Conservation (phyloP, 53 echinoderm and acorn worm species). For the Paelopatides confundens region DNA sequence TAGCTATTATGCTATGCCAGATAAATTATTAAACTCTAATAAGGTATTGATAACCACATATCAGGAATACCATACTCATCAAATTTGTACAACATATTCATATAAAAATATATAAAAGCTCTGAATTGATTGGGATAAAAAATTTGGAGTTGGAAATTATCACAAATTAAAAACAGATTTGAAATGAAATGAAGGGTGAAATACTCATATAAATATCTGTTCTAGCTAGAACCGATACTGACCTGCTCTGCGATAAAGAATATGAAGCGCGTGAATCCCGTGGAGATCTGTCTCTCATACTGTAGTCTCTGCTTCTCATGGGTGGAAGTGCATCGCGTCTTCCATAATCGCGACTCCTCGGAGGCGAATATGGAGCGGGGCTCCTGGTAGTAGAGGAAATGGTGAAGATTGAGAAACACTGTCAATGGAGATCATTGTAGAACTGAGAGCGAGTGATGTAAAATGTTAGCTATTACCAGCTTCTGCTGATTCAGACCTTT, state of each 20-base stretch:
- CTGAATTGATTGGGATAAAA: too few species aligned
- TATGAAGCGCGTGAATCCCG: slow-evolving; percentile 16
- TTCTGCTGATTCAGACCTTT: too few species aligned
- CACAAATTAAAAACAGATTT: too few species aligned
- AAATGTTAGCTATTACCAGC: neutral
- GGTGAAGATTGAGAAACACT: neutral
- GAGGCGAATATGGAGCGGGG: slow-evolving; percentile 35
- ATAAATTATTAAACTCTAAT: too few species aligned
- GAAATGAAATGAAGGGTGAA: too few species aligned
- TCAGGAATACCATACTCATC: too few species aligned
- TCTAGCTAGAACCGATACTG: neutral
- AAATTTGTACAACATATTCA: too few species aligned
- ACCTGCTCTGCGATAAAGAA: slow-evolving; percentile 21
- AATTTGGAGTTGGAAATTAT: too few species aligned
- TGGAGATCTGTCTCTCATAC: slow-evolving; percentile 55
- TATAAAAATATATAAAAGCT: too few species aligned
- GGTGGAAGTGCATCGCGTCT: slow-evolving; percentile 47
- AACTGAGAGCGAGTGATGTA: slow-evolving; percentile 1
- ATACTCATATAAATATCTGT: neutral
- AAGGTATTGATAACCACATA: too few species aligned
- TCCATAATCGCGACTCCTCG: slow-evolving; percentile 18
- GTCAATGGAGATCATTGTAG: neutral
- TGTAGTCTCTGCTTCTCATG: slow-evolving; percentile 74
- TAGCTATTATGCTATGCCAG: too few species aligned
- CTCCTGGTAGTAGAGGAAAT: slow-evolving; percentile 31